These are phyloP conservation scores for Hippocampus barbouri DNA, from an alignment of 2,113 vertebrate species.

Conservation along the genomic window DNA sequence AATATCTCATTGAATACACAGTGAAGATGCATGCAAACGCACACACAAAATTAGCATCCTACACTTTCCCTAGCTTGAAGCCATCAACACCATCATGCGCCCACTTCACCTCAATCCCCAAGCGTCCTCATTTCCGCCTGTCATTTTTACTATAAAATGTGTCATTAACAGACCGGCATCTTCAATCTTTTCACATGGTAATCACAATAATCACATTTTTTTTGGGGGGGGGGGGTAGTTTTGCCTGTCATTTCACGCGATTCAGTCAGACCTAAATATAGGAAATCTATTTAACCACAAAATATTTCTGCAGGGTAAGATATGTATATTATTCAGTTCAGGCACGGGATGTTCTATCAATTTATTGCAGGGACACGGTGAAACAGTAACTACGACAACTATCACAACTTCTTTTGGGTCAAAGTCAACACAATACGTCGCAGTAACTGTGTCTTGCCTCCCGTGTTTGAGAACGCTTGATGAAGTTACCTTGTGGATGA, in stretches of 20 bases:
- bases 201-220: too few relatives aligned
- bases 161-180: too few relatives aligned
- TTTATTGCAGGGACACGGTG: constrained; percentile 24
- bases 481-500: constrained; percentile 9
- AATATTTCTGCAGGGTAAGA: too few relatives aligned
- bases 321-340: background rate
- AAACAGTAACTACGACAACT: constrained; percentile 9
- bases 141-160: too few relatives aligned
- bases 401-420: background rate
- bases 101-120: background rate
- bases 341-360: constrained; percentile 8
- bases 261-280: too few relatives aligned
- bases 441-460: background rate
- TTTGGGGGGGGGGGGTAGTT: too few relatives aligned
- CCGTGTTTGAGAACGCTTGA: background rate
- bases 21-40: background rate
- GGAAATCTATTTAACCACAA: too few relatives aligned
- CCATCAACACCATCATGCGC: background rate
- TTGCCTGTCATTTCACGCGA: too few relatives aligned
- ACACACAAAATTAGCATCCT: background rate
- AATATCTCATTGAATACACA: background rate
- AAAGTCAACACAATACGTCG: background rate
- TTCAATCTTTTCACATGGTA: too few relatives aligned
- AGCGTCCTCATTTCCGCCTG: too few relatives aligned
- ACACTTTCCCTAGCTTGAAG: background rate